These are phyloP conservation scores for Drepana falcataria DNA, from an alignment of 2,888 invertebrate species.

Conservation along the genomic window DNA sequence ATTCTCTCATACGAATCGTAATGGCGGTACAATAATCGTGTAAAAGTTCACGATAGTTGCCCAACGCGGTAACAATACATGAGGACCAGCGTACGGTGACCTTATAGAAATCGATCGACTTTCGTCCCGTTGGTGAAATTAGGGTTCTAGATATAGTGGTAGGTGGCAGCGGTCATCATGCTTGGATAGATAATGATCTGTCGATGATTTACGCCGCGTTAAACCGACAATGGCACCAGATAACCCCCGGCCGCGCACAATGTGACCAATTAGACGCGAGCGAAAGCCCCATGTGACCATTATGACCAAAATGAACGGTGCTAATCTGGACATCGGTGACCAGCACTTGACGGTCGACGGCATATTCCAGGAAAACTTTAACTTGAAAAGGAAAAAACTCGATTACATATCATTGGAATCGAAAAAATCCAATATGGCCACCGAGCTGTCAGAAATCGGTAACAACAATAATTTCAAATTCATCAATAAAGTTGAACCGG, in stretches of 20 bases:
- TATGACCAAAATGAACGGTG: slow-evolving; percentile 68
- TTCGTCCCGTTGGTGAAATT: slow-evolving; percentile 28
- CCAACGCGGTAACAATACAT: slow-evolving; percentile 66
- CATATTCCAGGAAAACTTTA: slow-evolving; percentile 54
- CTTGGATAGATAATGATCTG: slow-evolving; percentile 66
- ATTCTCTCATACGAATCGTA: slow-evolving; percentile 76
- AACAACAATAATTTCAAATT: slow-evolving; percentile 45
- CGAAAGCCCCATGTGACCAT: slow-evolving; percentile 32
- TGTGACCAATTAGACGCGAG: slow-evolving; percentile 66
- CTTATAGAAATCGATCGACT: slow-evolving; percentile 39
- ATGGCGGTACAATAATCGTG: slow-evolving; percentile 72
- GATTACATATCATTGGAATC: slow-evolving; percentile 23
- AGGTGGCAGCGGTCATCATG: slow-evolving; percentile 57
- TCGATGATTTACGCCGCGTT: slow-evolving; percentile 73
- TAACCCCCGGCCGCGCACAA: slow-evolving; percentile 59
- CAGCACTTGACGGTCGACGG: slow-evolving; percentile 52
- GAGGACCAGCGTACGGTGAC: slow-evolving; percentile 37
- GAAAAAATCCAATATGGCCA: slow-evolving; percentile 15
- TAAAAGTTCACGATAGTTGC: slow-evolving; percentile 76
- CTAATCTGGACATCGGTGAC: slow-evolving; percentile 52
- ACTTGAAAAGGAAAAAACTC: slow-evolving; percentile 46
- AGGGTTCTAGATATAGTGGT: slow-evolving; percentile 43
- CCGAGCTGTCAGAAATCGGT: slow-evolving; percentile 20
- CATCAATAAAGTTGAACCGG: slow-evolving; percentile 24
- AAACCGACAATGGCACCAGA: slow-evolving; percentile 67